These are phyloP conservation scores for Pristionchus maxplancki DNA, from an alignment of 2,888 invertebrate genomes.

Conservation along the genomic window DNA sequence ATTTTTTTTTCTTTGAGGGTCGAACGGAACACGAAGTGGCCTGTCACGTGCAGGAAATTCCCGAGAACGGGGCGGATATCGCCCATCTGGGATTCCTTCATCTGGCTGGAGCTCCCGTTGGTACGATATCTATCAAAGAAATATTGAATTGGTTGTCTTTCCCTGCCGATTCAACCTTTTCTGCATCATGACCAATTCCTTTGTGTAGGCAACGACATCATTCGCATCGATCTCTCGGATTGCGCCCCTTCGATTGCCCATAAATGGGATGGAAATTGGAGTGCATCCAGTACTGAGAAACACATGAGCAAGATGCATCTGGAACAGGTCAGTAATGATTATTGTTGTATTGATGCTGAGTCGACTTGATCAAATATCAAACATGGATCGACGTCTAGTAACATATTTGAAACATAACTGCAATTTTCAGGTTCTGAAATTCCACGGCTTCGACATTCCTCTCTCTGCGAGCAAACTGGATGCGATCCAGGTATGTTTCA, in stretches of 20 bases:
- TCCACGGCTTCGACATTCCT: constrained; percentile 63
- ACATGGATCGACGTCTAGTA: no score
- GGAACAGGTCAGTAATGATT: constrained; percentile 82
- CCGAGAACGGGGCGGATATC: constrained; percentile 91
- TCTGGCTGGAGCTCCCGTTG: constrained; percentile 56
- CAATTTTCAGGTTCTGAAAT: constrained; percentile 8
- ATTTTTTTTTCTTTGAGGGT: constrained; percentile 82
- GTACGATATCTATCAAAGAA: neutral
- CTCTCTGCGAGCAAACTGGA: constrained; percentile 63
- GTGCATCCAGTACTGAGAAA: constrained; percentile 79
- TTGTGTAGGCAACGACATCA: constrained; percentile 61
- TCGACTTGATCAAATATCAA: no score
- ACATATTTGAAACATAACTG: neutral
- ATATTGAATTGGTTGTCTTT: neutral
- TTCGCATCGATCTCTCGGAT: constrained; percentile 63
- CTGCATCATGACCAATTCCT: no score
- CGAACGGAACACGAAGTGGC: constrained; percentile 84
- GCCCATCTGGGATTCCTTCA: constrained; percentile 89
- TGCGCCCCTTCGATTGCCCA: constrained; percentile 78
- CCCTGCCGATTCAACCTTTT: no score
- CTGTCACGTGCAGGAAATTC: constrained; percentile 85
- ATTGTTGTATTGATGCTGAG: no score
- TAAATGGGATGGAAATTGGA: constrained; percentile 84
- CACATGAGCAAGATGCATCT: constrained; percentile 85
- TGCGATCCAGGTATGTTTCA: constrained; percentile 65